Evolutionary conservation across 2,888 invertebrate genomes (phyloP), one percentile per base, ranked within the genome.

Genomic region (Eustalomyia histrio): DNA sequence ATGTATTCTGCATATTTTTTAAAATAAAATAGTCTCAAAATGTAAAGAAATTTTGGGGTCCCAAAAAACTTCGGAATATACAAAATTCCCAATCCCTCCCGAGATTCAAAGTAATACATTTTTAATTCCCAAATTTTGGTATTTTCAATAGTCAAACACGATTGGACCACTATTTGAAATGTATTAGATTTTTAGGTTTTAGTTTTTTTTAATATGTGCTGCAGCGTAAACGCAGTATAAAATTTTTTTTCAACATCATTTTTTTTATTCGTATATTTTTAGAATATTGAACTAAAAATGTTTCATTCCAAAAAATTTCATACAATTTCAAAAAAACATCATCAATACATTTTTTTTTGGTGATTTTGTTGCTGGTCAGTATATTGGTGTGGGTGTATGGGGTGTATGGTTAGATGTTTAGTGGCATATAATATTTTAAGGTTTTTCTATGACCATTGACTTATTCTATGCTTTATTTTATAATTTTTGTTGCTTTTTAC

Each of bases 281-380:
- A 33, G 7, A 68, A 68, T 55, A 63, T 63, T 61, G 47, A 61
- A 35, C 39, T 18, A 1, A 33, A n/a, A 68, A 55, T 35, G 8
- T 55, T 33, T 29, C 3, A 24, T 9, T 63, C 24, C 29, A n/a
- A 17, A 53, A 76, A 64, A 64, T 17, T 58, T 43, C 69, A 71
- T 69, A 58, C 21, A 76, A 64, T 76, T 76, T 76, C 76, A 60
- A 78, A 78, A 57, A 72, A 72, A n/a, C n/a, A n/a, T n/a, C 61
- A 73, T 78, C 78, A 73, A 78, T 78, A 78, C 35, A 57, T 78
- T 78, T 72, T 78, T 78, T 72, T 65, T 67, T 72, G 53, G 67
- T 57, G 60, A 60, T 71, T 71, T 65, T 71, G 52, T 72, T 57
- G 60, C 61, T 73, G 72, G 55, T 61, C 72, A 73, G 72, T 60